phyloP scores from a whole-genome alignment of 2,888 invertebrate species.

The Latheticus oryzae region DNA sequence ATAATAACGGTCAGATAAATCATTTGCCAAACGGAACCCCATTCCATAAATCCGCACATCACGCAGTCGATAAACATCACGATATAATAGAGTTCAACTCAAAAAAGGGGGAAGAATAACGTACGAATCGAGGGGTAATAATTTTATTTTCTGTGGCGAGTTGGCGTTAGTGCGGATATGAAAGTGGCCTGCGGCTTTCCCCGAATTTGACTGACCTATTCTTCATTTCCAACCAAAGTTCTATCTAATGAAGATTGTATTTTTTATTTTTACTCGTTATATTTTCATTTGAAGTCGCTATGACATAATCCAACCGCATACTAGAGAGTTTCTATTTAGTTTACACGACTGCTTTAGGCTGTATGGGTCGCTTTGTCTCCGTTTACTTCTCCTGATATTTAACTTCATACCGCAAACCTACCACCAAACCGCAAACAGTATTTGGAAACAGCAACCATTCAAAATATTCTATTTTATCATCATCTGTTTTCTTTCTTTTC shows the following conservation, averaged over 20 bases:
- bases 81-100: conserved; percentile 48
- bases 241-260: conserved; percentile 40
- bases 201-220: conserved; percentile 43
- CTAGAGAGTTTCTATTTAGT: conserved; percentile 61
- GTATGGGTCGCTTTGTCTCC: conserved; percentile 63
- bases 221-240: conserved; percentile 28
- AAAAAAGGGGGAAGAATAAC: conserved; percentile 44
- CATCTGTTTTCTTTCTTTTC: conserved; percentile 8
- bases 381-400: conserved; percentile 62
- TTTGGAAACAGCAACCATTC: conserved; percentile 46
- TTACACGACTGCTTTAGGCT: conserved; percentile 60
- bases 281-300: conserved; percentile 45
- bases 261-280: conserved; percentile 38
- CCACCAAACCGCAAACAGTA: conserved; percentile 54
- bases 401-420: conserved; percentile 61
- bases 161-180: conserved; percentile 47
- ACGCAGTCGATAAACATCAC: conserved; percentile 48
- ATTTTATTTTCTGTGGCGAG: conserved; percentile 46
- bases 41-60: conserved; percentile 48
- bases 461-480: conserved; percentile 41
- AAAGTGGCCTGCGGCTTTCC: conserved; percentile 42
- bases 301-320: conserved; percentile 51
- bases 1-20: conserved; percentile 51
- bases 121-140: conserved; percentile 45
- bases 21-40: conserved; percentile 49